Conservation (phyloP, 2,888 invertebrate genomes). For the Leptinotarsa haldemani region DNA sequence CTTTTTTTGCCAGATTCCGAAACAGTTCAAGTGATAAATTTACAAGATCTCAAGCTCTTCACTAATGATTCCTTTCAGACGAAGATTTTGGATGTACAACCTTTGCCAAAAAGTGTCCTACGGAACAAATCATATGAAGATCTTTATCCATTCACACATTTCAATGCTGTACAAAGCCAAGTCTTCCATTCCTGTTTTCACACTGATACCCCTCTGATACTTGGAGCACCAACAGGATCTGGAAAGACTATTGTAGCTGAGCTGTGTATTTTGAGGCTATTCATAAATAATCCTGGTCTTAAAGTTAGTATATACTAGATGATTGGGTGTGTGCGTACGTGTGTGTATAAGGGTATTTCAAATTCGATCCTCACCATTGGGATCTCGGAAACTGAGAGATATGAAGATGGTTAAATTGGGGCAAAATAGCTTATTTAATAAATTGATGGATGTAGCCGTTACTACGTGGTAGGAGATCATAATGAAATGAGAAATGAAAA, state of each 20-base stretch:
- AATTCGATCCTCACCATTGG: too few relatives aligned
- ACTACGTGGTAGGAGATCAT: too few relatives aligned
- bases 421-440: too few relatives aligned
- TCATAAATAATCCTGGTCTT: conserved; percentile 81
- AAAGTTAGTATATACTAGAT: conserved; percentile 69
- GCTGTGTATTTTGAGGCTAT: conserved; percentile 94
- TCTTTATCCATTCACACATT: conserved; percentile 91
- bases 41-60: conserved; percentile 55
- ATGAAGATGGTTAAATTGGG: too few relatives aligned
- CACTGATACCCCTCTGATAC: conserved; percentile 90
- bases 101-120: conserved; percentile 86
- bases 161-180: conserved; percentile 99
- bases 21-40: conserved; percentile 67
- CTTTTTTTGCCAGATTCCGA: conserved; percentile 68
- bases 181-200: conserved; percentile 97
- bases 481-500: too few relatives aligned
- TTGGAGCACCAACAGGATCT: conserved; percentile 96
- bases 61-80: conserved; percentile 56
- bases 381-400: too few relatives aligned
- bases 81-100: conserved; percentile 87
- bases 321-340: not conserved
- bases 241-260: conserved; percentile 99
- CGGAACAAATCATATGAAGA: conserved; percentile 81
- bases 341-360: too few relatives aligned
- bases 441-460: too few relatives aligned